Evolutionary conservation across 2,113 vertebrate species (phyloP), one percentile per base, ranked within the genome.

Genomic region (Phylloscopus trochiloides): DNA sequence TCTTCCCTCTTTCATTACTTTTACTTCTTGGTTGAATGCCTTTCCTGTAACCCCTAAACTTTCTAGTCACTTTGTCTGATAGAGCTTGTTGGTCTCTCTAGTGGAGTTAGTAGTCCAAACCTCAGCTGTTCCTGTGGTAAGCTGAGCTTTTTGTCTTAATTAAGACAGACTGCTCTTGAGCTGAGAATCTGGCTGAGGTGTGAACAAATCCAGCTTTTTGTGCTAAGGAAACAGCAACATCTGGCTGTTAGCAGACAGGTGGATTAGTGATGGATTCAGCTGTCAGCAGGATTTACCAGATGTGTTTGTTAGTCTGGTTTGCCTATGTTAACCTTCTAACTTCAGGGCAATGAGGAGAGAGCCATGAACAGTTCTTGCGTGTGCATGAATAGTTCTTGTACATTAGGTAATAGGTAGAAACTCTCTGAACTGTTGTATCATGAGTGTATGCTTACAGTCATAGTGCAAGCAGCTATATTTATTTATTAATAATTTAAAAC

Each of bases 211-310:
- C 50, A 76, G 3, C 34, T 79, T 76, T 73, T 88, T 77, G 62
- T 88, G 32, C 38, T 86, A 18, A 88, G 73, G 70, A 16, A 82
- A 26, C 21, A 45, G 45, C 29, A 92, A 51, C 77, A 88, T 91
- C 75, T 96, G 93, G 4, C 80, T 89, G 32, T 40, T 52, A 84
- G 52, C 31, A n/a, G 63, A 74, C 47, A 90, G 66, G 88, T 94
- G 67, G 34, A 79, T 96, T 92, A 76, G 40, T 45, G 62, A 61
- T 88, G n/a, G 84, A 61, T 94, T 94, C 82, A 52, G n/a, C 52
- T 92, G 88, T 95, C 88, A 94, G 42, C 50, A 70, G 88, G 62
- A 76, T 90, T 95, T 94, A 65, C 25, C 34, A 68, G 74, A 88
- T 78, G 29, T 43, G 26, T 95, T 72, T 70, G 31, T 84, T 92